A percentile compares a stretch with the other conserved stretches of the same genome.
These are phyloP conservation scores for Onthophagus taurus DNA, from an alignment of 1,140 invertebrate genomes.

Conservation along the genomic window DNA sequence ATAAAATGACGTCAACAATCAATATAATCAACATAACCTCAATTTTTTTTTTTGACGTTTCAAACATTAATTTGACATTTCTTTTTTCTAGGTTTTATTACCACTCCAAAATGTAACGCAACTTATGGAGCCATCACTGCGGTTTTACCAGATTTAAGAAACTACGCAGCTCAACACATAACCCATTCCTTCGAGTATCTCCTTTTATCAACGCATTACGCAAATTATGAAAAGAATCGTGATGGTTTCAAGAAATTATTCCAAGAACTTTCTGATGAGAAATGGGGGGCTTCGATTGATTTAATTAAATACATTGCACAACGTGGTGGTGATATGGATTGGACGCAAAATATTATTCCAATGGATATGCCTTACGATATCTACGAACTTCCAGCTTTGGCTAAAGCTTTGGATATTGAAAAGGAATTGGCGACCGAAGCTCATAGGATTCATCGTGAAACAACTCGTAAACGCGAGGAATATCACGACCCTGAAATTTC, in stretches of 20 bases:
- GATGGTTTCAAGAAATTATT: conserved; percentile 67
- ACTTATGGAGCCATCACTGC: conserved; percentile 52
- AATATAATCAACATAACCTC: background rate
- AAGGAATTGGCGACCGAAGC: conserved; percentile 60
- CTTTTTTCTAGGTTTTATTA: background rate
- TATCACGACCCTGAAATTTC: conserved; percentile 58
- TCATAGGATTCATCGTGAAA: conserved; percentile 51
- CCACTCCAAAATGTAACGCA: conserved; percentile 52
- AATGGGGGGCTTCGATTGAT: conserved; percentile 63
- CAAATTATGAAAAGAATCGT: conserved; percentile 64
- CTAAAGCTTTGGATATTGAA: conserved; percentile 62
- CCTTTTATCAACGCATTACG: conserved; percentile 64
- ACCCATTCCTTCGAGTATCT: conserved; percentile 62
- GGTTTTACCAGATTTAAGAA: conserved; percentile 40
- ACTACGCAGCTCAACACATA: conserved; percentile 56
- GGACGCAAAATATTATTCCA: conserved; percentile 29
- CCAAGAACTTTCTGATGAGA: conserved; percentile 58
- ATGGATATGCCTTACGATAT: conserved; percentile 44
- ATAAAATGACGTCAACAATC: no score
- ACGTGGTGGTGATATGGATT: conserved; percentile 53
- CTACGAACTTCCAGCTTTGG: conserved; percentile 57
- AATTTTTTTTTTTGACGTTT: conserved; percentile 3
- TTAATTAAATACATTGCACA: conserved; percentile 65
- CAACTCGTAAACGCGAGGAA: conserved; percentile 38
- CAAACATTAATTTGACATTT: no score